Conservation (phyloP, 2,888 invertebrate species). For the Caenorhabditis zanzibari region DNA sequence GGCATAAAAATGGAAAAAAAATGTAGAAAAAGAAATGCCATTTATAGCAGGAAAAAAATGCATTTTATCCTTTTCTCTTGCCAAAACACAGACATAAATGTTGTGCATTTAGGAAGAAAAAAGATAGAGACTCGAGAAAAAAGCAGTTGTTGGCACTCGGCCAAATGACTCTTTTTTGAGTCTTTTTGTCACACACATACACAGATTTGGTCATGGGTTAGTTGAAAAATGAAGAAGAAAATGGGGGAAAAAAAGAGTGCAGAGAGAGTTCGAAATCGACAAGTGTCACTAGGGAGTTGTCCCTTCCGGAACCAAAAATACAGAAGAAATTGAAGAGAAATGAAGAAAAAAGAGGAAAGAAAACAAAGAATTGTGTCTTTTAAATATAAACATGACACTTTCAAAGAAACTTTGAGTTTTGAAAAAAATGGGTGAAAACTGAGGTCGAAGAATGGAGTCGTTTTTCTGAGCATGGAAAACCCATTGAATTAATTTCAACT, state of each 20-base stretch:
- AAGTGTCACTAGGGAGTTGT: conserved; percentile 60
- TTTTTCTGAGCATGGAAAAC: too few relatives aligned
- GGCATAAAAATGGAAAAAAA: conserved; percentile 51
- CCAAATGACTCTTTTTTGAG: conserved; percentile 62
- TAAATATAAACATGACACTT: conserved; percentile 40
- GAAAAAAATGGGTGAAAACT: conserved; percentile 5
- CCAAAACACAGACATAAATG: conserved; percentile 57
- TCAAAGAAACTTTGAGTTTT: conserved; percentile 5
- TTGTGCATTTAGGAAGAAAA: conserved; percentile 38
- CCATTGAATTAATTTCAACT: too few relatives aligned
- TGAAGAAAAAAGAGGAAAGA: conserved; percentile 28
- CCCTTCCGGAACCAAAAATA: conserved; percentile 29
- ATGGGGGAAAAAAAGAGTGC: conserved; percentile 32
- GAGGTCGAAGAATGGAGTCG: too few relatives aligned
- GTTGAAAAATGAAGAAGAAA: conserved; percentile 41
- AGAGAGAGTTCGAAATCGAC: conserved; percentile 54
- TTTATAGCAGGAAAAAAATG: conserved; percentile 36
- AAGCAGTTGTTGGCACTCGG: conserved; percentile 60
- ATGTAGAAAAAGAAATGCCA: conserved; percentile 8
- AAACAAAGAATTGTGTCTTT: conserved; percentile 11
- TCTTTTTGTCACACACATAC: conserved; percentile 50
- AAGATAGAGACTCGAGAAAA: conserved; percentile 30
- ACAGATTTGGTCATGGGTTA: conserved; percentile 54
- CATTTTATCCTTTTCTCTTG: conserved; percentile 29
- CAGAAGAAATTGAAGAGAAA: conserved; percentile 18